These are phyloP conservation scores for Hoplodrina ambigua DNA, from an alignment of 2,888 invertebrate genomes.

Conservation along the genomic window DNA sequence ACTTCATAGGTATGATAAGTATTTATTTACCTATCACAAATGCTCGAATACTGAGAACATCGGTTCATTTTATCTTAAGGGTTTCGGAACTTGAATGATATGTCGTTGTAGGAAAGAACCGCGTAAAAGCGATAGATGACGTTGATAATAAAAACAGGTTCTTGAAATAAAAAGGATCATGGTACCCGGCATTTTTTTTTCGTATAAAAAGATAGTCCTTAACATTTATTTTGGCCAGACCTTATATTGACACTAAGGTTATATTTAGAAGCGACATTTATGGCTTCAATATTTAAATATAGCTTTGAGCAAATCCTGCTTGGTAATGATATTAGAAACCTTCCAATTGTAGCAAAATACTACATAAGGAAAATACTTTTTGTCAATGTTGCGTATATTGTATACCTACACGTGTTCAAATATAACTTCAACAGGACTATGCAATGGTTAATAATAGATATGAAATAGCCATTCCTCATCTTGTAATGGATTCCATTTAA, in stretches of 20 bases:
- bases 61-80: slow-evolving; percentile 31
- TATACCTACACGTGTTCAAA: slow-evolving; percentile 12
- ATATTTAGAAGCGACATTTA: background rate
- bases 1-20: slow-evolving; percentile 20
- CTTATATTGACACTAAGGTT: background rate
- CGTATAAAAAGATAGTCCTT: background rate
- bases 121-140: slow-evolving; percentile 6
- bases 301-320: background rate
- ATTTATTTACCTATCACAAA: slow-evolving; percentile 30
- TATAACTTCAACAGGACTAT: slow-evolving; percentile 18
- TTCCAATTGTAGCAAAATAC: slow-evolving; percentile 1
- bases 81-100: slow-evolving; percentile 33
- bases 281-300: background rate
- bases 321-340: slow-evolving; percentile 12
- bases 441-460: slow-evolving; percentile 21
- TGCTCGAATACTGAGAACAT: slow-evolving; percentile 27
- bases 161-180: slow-evolving; percentile 9
- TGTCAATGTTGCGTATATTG: slow-evolving; percentile 14
- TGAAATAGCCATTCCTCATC: slow-evolving; percentile 9
- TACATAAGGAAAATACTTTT: slow-evolving; percentile 26
- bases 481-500: background rate
- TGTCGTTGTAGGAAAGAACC: slow-evolving; percentile 18
- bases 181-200: background rate
- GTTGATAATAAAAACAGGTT: slow-evolving; percentile 10
- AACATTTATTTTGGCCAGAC: background rate